Evolutionary conservation across 1,140 invertebrate genomes (phyloP).

Genomic region (Drosophila yakuba): DNA sequence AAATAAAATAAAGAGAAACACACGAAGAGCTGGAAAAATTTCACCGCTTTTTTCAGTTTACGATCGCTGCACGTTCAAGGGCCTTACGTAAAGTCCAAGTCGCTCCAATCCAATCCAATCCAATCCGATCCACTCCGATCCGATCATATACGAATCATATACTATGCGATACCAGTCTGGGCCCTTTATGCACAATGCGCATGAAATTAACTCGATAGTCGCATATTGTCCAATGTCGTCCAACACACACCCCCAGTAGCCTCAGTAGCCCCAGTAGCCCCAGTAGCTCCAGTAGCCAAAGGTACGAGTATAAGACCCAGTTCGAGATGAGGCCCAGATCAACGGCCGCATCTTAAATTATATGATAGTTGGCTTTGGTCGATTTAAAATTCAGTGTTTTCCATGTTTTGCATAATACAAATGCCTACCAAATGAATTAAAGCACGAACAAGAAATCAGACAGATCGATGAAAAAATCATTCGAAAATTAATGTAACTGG

Average conservation of each 20-base stretch:
- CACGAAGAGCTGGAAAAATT: slow-evolving; percentile 59
- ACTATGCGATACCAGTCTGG: slow-evolving; percentile 25
- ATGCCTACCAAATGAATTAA: slow-evolving; percentile 62
- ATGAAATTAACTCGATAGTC: slow-evolving; percentile 68
- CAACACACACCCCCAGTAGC: slow-evolving; percentile 37
- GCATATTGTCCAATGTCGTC: slow-evolving; percentile 58
- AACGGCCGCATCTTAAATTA: slow-evolving; percentile 66
- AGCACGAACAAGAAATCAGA: slow-evolving; percentile 8
- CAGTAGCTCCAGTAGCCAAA: too few relatives aligned
- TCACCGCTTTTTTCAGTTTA: slow-evolving; percentile 64
- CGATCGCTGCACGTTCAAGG: slow-evolving; percentile 78
- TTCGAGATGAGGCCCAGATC: slow-evolving; percentile 46
- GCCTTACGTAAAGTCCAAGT: slow-evolving; percentile 69
- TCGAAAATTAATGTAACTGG: slow-evolving; percentile 79
- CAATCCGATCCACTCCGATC: background rate
- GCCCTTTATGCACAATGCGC: slow-evolving; percentile 62
- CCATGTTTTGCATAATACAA: slow-evolving; percentile 84
- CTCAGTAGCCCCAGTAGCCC: too few relatives aligned
- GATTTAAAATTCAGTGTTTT: slow-evolving; percentile 80
- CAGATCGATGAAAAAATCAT: slow-evolving; percentile 46
- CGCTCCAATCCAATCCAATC: slow-evolving; percentile 5
- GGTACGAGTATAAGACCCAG: slow-evolving; percentile 22
- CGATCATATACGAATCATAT: too few relatives aligned
- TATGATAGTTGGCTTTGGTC: slow-evolving; percentile 46
- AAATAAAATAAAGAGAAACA: slow-evolving; percentile 15